Conservation (phyloP, 1,140 invertebrate genomes). For the Micrasema minimum region DNA sequence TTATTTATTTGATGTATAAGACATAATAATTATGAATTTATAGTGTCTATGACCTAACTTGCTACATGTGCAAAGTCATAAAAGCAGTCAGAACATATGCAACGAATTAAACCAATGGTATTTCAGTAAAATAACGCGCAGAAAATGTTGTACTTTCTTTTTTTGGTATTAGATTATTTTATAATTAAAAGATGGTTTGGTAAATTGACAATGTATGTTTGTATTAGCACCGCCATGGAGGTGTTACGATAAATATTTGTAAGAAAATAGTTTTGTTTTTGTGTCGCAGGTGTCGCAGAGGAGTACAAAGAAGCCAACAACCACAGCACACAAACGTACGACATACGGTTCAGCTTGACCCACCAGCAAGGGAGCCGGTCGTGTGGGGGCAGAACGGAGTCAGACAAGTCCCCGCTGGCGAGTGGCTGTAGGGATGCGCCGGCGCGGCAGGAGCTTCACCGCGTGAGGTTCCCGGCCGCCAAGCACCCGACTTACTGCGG, state of each 20-base stretch:
- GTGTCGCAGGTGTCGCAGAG: slow-evolving; percentile 48
- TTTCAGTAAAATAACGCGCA: too few relatives aligned
- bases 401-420: slow-evolving; percentile 4
- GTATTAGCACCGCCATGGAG: background rate
- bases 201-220: too few relatives aligned
- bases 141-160: too few relatives aligned
- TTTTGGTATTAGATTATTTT: too few relatives aligned
- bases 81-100: too few relatives aligned
- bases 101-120: too few relatives aligned
- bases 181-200: too few relatives aligned
- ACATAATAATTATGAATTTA: too few relatives aligned
- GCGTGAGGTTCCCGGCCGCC: slow-evolving; percentile 21
- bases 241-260: background rate
- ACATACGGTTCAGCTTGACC: slow-evolving; percentile 49
- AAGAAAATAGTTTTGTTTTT: background rate
- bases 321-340: slow-evolving; percentile 52
- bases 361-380: slow-evolving; percentile 24
- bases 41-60: too few relatives aligned
- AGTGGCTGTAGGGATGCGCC: slow-evolving; percentile 15
- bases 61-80: too few relatives aligned
- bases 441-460: slow-evolving; percentile 7
- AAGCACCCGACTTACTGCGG: slow-evolving; percentile 18
- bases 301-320: slow-evolving; percentile 52
- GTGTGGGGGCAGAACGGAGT: background rate
- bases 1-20: too few relatives aligned